These are phyloP conservation scores for Ciona savignyi DNA, from an alignment of 23 tunicate genomes.

Conservation along the genomic window DNA sequence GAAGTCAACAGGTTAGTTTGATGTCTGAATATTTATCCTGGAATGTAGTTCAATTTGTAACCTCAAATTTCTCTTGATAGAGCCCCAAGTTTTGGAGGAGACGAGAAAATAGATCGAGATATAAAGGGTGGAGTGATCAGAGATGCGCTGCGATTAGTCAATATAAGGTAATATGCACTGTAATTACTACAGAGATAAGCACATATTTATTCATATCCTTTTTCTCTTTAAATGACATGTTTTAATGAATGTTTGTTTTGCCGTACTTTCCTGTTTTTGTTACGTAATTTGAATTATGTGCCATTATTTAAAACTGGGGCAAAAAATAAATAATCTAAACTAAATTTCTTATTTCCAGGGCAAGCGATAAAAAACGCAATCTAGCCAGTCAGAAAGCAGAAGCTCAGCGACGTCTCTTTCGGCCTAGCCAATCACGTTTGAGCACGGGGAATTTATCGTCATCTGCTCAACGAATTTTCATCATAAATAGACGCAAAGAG, in stretches of 20 bases:
- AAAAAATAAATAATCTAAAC: too few relatives aligned
- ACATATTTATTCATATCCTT: too few relatives aligned
- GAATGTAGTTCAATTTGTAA: not conserved
- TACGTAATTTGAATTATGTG: too few relatives aligned
- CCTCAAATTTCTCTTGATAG: conserved; percentile 7
- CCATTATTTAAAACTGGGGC: too few relatives aligned
- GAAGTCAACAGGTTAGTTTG: too few relatives aligned
- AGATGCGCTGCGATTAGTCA: conserved; percentile 48
- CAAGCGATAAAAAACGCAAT: conserved; percentile 58
- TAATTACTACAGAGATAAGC: too few relatives aligned
- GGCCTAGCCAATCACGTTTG: conserved; percentile 24
- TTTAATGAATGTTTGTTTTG: too few relatives aligned
- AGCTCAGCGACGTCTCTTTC: conserved; percentile 56
- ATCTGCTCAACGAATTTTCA: conserved; percentile 26
- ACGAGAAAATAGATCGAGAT: conserved; percentile 73
- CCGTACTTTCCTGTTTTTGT: too few relatives aligned
- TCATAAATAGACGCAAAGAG: conserved; percentile 44
- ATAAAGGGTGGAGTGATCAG: conserved; percentile 53
- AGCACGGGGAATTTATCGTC: conserved; percentile 14
- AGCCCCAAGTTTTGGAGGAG: conserved; percentile 92
- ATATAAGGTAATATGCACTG: conserved; percentile 44
- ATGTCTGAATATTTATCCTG: too few relatives aligned
- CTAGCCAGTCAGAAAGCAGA: conserved; percentile 67
- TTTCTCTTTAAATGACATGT: too few relatives aligned
- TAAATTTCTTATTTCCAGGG: too few relatives aligned